phyloP scores from a whole-genome alignment of 1,140 invertebrate genomes.

The Agraylea sexmaculata region DNA sequence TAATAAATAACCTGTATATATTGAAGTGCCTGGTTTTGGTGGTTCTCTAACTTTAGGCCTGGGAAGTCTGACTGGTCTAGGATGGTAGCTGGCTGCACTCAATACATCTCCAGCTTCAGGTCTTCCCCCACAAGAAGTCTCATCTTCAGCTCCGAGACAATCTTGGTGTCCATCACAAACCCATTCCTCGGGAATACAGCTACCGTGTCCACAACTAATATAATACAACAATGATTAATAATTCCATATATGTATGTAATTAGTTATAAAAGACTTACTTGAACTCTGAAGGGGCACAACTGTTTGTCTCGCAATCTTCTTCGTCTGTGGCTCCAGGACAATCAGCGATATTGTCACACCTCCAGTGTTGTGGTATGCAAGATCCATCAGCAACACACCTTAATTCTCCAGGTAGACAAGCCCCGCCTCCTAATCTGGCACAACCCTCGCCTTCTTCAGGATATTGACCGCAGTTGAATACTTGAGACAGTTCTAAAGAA shows the following conservation, averaged over 20 bases:
- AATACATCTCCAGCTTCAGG: constrained; percentile 20
- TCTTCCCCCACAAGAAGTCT: constrained; percentile 42
- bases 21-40: constrained; percentile 4
- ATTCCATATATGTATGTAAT: not conserved
- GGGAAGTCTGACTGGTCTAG: constrained; percentile 14
- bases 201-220: constrained; percentile 43
- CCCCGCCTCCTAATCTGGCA: constrained; percentile 27
- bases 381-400: constrained; percentile 47
- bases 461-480: constrained; percentile 49
- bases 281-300: constrained; percentile 42
- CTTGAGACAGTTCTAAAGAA: constrained; percentile 36
- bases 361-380: constrained; percentile 48
- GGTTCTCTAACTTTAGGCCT: constrained; percentile 9
- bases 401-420: constrained; percentile 45
- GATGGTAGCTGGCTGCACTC: constrained; percentile 23
- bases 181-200: constrained; percentile 58
- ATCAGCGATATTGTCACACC: constrained; percentile 55
- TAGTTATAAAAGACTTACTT: constrained; percentile 26
- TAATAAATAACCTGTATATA: too few relatives aligned
- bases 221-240: constrained; percentile 6
- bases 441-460: constrained; percentile 39
- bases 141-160: constrained; percentile 70
- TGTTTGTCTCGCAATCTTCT: constrained; percentile 35
- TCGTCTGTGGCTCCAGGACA: constrained; percentile 55
- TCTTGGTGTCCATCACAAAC: constrained; percentile 73